These are phyloP conservation scores for Mystacornis crossleyi DNA, from an alignment of 2,113 vertebrate genomes.

Conservation along the genomic window DNA sequence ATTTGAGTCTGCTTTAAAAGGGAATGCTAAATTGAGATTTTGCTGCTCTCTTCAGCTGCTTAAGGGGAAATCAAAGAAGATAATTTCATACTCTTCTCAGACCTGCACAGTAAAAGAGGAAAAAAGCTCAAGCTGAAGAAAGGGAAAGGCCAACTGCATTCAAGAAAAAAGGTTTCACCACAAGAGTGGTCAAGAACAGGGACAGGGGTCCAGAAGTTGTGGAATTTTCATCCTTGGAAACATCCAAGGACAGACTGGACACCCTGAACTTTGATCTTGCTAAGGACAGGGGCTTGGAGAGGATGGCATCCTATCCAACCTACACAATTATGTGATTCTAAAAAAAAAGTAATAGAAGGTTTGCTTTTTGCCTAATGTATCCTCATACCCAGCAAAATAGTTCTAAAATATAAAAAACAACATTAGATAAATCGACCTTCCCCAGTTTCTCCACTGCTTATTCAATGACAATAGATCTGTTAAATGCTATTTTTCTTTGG, in stretches of 20 bases:
- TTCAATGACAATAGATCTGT: background rate
- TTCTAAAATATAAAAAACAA: background rate
- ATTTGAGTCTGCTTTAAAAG: background rate
- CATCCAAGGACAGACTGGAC: background rate
- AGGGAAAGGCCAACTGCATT: background rate
- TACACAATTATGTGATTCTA: background rate
- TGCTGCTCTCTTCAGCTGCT: background rate
- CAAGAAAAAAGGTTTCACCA: background rate
- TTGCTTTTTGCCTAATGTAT: background rate
- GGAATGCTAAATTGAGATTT: background rate
- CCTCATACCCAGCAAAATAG: background rate
- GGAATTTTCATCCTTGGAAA: background rate
- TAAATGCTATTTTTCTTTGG: background rate
- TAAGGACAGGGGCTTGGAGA: background rate
- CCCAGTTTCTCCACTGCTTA: background rate
- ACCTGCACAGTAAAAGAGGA: background rate
- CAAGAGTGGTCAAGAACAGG: background rate
- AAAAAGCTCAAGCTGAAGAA: background rate
- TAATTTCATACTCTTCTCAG: background rate
- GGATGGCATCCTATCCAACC: background rate
- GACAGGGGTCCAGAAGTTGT: background rate
- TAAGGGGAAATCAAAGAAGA: background rate
- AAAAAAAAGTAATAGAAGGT: background rate
- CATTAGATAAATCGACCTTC: background rate
- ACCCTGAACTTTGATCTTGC: background rate